Percentiles rank a stretch among this genome's conserved stretches.
Evolutionary conservation across 1,140 invertebrate genomes (phyloP).

Genomic region (Copidosoma floridanum): DNA sequence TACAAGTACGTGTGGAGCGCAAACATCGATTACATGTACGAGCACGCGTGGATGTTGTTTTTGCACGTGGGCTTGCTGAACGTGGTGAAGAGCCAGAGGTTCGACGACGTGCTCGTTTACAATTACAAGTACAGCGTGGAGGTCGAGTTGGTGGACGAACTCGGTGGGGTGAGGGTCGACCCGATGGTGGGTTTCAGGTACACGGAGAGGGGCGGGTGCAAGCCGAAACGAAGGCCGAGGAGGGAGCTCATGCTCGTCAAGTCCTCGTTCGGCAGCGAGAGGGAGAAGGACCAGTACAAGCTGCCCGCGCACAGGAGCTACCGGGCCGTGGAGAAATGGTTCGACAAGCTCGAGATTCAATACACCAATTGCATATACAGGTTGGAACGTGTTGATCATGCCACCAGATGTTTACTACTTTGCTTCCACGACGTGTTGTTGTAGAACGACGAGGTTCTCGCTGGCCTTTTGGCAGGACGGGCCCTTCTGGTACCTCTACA

Average conservation of each 20-base stretch:
- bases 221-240: slow-evolving; percentile 23
- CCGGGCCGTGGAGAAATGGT: slow-evolving; percentile 37
- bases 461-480: slow-evolving; percentile 48
- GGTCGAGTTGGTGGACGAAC: slow-evolving; percentile 36
- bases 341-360: slow-evolving; percentile 31
- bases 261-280: slow-evolving; percentile 32
- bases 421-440: too few species aligned
- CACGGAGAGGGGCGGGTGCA: slow-evolving; percentile 24
- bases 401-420: background rate
- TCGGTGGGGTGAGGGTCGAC: slow-evolving; percentile 26
- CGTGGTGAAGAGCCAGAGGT: slow-evolving; percentile 31
- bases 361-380: slow-evolving; percentile 40
- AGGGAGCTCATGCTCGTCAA: slow-evolving; percentile 36
- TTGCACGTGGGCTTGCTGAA: slow-evolving; percentile 43
- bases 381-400: too few species aligned
- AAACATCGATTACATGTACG: slow-evolving; percentile 50
- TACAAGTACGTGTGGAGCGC: slow-evolving; percentile 44
- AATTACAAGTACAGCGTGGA: slow-evolving; percentile 48
- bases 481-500: slow-evolving; percentile 47
- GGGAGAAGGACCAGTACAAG: slow-evolving; percentile 13
- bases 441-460: slow-evolving; percentile 35
- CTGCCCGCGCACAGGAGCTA: slow-evolving; percentile 25
- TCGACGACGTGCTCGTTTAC: slow-evolving; percentile 47
- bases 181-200: slow-evolving; percentile 15
- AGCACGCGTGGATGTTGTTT: slow-evolving; percentile 46